phyloP scores from a whole-genome alignment of 2,113 vertebrate species.

The Menura novaehollandiae region DNA sequence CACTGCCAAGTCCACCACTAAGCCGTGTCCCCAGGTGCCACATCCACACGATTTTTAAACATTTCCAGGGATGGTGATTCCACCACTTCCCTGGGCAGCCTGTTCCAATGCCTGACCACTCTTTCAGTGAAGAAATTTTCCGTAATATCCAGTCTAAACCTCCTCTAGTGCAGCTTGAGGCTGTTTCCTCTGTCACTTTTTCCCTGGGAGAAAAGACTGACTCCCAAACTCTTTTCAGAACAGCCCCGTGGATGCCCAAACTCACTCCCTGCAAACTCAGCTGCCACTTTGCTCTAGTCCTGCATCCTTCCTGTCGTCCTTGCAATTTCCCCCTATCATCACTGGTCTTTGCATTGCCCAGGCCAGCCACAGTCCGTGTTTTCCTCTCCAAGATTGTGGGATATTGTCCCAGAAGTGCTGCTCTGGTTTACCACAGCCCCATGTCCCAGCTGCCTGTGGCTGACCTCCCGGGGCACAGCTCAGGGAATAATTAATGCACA shows the following conservation, averaged over 20 bases:
- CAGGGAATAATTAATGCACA: not conserved
- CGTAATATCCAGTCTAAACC: not conserved
- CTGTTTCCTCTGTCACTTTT: accelerated
- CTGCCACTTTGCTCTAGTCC: not conserved
- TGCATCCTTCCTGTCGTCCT: not conserved
- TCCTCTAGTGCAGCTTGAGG: not conserved
- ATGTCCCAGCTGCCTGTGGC: not conserved
- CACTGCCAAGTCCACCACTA: not conserved
- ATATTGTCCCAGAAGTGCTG: not conserved
- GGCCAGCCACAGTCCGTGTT: not conserved
- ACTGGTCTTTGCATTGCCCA: not conserved
- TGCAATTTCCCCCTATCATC: not conserved
- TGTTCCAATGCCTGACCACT: not conserved
- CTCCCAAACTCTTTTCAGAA: accelerated
- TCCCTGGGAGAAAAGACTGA: not conserved
- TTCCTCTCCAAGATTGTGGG: not conserved
- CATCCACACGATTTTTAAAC: accelerated
- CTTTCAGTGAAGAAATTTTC: not conserved
- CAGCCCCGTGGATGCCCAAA: not conserved
- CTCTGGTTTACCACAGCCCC: not conserved
- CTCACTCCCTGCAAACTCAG: not conserved
- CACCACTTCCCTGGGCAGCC: not conserved
- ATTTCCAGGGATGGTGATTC: not conserved
- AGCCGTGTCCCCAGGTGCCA: not conserved
- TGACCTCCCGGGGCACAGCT: not conserved